Evolutionary conservation across 2,888 invertebrate species (phyloP), one percentile per base, ranked within the genome.

Genomic region (Dione juno): DNA sequence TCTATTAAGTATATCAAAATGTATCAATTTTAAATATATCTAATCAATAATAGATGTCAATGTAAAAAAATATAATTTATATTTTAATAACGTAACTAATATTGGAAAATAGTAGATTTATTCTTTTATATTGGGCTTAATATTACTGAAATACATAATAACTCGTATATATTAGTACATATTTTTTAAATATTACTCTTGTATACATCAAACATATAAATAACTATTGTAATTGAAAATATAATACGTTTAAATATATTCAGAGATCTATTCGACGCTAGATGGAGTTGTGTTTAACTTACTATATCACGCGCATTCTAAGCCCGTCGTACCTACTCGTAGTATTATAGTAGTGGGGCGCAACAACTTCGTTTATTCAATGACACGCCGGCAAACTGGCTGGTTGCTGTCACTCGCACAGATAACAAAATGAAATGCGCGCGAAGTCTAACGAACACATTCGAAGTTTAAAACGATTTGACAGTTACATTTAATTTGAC

Each of bases 381-480:
- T 82, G 82, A 83, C 82, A 82, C 80, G 85, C 84, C 84, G 85
- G 84, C 84, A 79, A 79, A 84, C 80, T 78, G 84, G 83, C 77
- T 74, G 82, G 86, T 83, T 79, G 82, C 74, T 73, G 72, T 67
- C 69, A 69, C 74, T 77, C 68, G 40, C 45, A 67, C 72, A 76
- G 71, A 74, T 72, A 77, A 78, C 79, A 81, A 80, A 78, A 83
- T 83, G 81, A 75, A 79, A 77, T 77, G 79, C 85, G 87, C 87
- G 87, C 84, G 82, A 80, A 80, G 80, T 81, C 43, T 86, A 89
- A 90, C 91, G 92, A 92, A 90, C 88, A 85, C 79, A 82, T 88
- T 88, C 88, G 87, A 89, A 80, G 76, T 88, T 90, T 86, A 72
- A 74, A 82, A 84, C 87, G 84, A 87, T 79, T 83, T 89, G 87